A percentile compares a stretch with the other conserved stretches of the same genome.
phyloP scores from a whole-genome alignment of 2,797 vertebrate species.

The Harpagifer antarcticus region DNA sequence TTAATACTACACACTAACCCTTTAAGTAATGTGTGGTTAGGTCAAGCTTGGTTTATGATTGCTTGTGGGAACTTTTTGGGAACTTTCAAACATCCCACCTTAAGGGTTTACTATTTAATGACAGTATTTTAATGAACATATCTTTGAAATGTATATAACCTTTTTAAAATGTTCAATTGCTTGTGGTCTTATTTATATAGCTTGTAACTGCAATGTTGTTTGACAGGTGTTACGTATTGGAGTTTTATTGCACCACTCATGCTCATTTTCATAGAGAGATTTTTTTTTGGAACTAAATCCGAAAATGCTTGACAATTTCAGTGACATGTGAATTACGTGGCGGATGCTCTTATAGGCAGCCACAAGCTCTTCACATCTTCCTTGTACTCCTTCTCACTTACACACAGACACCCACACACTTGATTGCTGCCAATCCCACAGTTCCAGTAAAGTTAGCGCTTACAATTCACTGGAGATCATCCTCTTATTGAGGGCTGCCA shows the following conservation, averaged over 20 bases:
- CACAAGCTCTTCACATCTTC: neutral
- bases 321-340: neutral
- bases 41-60: neutral
- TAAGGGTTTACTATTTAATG: neutral
- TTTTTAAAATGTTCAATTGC: neutral
- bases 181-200: neutral
- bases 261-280: neutral
- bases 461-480: conserved; percentile 42
- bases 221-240: neutral
- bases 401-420: conserved; percentile 7
- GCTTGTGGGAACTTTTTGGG: neutral
- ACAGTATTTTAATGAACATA: neutral
- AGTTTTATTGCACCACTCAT: neutral
- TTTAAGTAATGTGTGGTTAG: too few species aligned
- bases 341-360: neutral
- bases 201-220: neutral
- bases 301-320: neutral
- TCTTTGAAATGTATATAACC: neutral
- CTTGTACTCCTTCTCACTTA: neutral
- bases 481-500: conserved; percentile 56
- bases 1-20: too few species aligned
- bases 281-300: neutral
- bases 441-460: conserved; percentile 46
- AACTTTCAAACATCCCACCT: neutral
- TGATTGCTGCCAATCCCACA: conserved; percentile 22